These are phyloP conservation scores for Drosophila mauritiana DNA, from an alignment of 1,140 invertebrate genomes.

Conservation along the genomic window DNA sequence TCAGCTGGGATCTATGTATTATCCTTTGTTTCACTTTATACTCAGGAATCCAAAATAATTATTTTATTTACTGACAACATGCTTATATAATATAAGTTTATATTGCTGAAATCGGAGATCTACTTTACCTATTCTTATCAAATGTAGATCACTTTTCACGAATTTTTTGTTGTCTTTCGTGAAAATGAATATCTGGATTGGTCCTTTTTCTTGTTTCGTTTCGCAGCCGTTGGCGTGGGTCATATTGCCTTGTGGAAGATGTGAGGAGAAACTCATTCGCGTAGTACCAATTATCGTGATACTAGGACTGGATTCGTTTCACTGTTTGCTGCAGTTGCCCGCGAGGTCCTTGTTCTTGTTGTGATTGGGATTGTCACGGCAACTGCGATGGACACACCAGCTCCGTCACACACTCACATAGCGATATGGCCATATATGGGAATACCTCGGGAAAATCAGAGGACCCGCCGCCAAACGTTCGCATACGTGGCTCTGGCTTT, in stretches of 20 bases:
- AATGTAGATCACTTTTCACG: not conserved
- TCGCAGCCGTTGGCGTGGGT: not conserved
- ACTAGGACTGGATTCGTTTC: slow-evolving; percentile 25
- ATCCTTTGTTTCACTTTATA: not conserved
- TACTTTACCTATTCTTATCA: not conserved
- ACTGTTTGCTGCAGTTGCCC: slow-evolving; percentile 23
- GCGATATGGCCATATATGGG: slow-evolving; percentile 11
- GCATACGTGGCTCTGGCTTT: slow-evolving; percentile 8
- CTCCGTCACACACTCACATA: slow-evolving; percentile 12
- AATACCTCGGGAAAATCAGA: slow-evolving; percentile 49
- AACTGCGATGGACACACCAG: slow-evolving; percentile 56
- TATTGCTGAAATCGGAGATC: not conserved
- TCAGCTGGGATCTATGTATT: not conserved
- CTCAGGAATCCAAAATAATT: too few species aligned
- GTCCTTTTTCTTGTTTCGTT: not conserved
- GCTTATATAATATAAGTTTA: too few species aligned
- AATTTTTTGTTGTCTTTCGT: not conserved
- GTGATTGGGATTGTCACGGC: slow-evolving; percentile 74
- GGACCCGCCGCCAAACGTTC: slow-evolving; percentile 18
- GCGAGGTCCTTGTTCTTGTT: slow-evolving; percentile 38
- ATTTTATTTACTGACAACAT: too few species aligned
- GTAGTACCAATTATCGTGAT: slow-evolving; percentile 59
- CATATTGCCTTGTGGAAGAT: slow-evolving; percentile 37
- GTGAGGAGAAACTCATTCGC: slow-evolving; percentile 29
- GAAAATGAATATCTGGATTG: not conserved